A percentile compares a stretch with the other conserved stretches of the same genome.
Conservation (phyloP, 2,888 invertebrate species). For the Falcaria lacertinaria region DNA sequence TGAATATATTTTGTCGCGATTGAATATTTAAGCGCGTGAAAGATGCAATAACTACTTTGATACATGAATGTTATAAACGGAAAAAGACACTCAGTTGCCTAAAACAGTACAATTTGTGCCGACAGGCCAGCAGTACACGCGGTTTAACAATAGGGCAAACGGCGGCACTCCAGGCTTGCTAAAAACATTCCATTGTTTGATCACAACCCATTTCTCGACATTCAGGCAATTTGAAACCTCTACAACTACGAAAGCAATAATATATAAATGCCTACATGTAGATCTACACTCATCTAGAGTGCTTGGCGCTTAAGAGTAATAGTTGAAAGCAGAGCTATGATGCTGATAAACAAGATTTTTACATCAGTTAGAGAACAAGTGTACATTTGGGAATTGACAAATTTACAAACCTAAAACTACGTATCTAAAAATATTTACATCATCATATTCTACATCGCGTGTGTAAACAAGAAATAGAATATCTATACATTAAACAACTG, state of each 20-base stretch:
- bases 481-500: too few species aligned
- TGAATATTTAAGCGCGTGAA: background rate
- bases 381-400: slow-evolving; percentile 67
- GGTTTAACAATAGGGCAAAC: too few species aligned
- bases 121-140: too few species aligned
- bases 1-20: background rate
- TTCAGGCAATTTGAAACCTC: slow-evolving; percentile 30
- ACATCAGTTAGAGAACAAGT: slow-evolving; percentile 51
- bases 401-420: slow-evolving; percentile 64
- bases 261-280: slow-evolving; percentile 28
- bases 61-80: background rate
- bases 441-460: slow-evolving; percentile 23
- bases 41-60: background rate
- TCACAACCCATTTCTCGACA: slow-evolving; percentile 13
- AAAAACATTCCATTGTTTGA: background rate
- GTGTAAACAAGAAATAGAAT: slow-evolving; percentile 20
- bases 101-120: too few species aligned
- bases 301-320: slow-evolving; percentile 40
- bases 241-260: slow-evolving; percentile 58
- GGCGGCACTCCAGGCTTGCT: too few species aligned
- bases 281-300: slow-evolving; percentile 49
- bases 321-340: slow-evolving; percentile 54
- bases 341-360: slow-evolving; percentile 43
- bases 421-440: slow-evolving; percentile 46
- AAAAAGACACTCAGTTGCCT: too few species aligned